Evolutionary conservation across 2,888 invertebrate species (phyloP).

Genomic region (Ashinkailepas kermadecensis): DNA sequence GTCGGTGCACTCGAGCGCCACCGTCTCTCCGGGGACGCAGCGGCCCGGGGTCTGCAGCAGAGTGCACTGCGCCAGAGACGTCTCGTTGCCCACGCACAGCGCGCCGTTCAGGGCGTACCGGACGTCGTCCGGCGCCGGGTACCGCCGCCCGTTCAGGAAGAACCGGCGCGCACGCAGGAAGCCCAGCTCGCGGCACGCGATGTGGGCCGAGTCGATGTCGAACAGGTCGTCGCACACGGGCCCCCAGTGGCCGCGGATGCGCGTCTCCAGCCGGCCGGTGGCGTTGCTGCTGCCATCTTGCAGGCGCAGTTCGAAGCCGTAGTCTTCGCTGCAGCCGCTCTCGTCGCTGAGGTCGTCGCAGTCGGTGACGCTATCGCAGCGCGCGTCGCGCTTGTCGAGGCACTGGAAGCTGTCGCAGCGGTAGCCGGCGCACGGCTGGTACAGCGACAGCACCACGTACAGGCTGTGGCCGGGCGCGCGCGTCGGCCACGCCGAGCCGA

Average conservation of each 20-base stretch:
- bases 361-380: slow-evolving; percentile 19
- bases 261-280: background rate
- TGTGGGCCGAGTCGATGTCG: slow-evolving; percentile 19
- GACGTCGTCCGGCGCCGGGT: background rate
- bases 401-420: slow-evolving; percentile 20
- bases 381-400: background rate
- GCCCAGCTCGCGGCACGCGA: slow-evolving; percentile 19
- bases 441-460: background rate
- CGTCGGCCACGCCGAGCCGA: slow-evolving; percentile 12
- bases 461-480: slow-evolving; percentile 8
- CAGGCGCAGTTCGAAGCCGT: slow-evolving; percentile 3
- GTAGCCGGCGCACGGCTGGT: slow-evolving; percentile 1
- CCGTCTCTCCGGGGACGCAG: slow-evolving; percentile 16
- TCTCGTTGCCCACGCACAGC: slow-evolving; percentile 1
- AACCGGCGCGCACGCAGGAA: background rate
- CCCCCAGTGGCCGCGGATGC: slow-evolving; percentile 20
- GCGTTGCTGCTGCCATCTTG: background rate
- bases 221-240: slow-evolving; percentile 19
- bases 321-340: slow-evolving; percentile 16
- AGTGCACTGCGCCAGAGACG: slow-evolving; percentile 19
- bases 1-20: slow-evolving; percentile 10
- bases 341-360: slow-evolving; percentile 18
- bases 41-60: slow-evolving; percentile 14
- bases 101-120: slow-evolving; percentile 2
- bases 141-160: slow-evolving; percentile 2